Evolutionary conservation across 2,797 vertebrate species (phyloP), one percentile per base, ranked within the genome.

Genomic region (Phrynocephalus forsythii): DNA sequence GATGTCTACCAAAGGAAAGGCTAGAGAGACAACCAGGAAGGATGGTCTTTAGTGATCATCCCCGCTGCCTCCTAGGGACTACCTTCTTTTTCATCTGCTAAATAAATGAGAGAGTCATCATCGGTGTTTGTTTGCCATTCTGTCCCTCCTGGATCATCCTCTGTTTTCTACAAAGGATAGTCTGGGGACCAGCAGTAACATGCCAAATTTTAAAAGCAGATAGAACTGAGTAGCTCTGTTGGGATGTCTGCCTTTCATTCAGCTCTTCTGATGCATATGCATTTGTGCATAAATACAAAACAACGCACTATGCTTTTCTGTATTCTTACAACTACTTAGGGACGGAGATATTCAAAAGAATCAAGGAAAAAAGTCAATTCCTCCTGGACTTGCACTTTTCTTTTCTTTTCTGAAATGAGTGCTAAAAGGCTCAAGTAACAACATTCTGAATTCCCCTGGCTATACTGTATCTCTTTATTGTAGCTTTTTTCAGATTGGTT

Each of bases 171-270:
- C 63, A 0, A 4, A 1, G 72, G 77, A 5, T 24, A 0, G 60
- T 68, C 80, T 79, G 89, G 73, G 89, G 5, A 66, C 81, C 66
- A 88, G 38, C 84, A 24, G 68, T 81, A 50, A 44, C 80, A 0
- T n/a, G 68, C 71, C 89, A 0, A 33, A 26, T 83, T 86, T 76
- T 73, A 91, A 91, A 79, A 81, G 48, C 6, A 89, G 60, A 0
- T 8, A 24, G 73, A 6, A 90, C 48, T 80, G 0, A 0, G 16
- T 33, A 83, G 3, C 50, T 86, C 75, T 81, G 1, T 68, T 75
- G 6, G 2, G 20, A 87, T 20, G 18, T 90, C 89, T 90, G 52
- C 48, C 88, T 92, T 83, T 15, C 78, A 1, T 69, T 87, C n/a
- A 84, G 69, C 26, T 84, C 30, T 48, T n/a, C 30, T 60, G 26